A percentile compares a stretch with the other conserved stretches of the same genome.
Evolutionary conservation across 2,888 invertebrate genomes (phyloP).

Genomic region (Gymnocheta viridis): DNA sequence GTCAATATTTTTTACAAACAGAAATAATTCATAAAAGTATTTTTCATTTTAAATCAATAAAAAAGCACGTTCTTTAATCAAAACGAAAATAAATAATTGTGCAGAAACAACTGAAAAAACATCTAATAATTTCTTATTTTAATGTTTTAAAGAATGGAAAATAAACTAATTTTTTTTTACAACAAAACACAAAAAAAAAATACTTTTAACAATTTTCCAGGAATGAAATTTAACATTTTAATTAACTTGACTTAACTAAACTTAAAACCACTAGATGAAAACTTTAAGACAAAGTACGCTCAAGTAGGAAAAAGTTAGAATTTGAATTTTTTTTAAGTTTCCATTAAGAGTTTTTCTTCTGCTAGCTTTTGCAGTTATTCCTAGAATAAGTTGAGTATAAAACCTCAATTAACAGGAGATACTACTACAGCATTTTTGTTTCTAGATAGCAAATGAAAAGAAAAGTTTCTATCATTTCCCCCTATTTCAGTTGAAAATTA

Average conservation of each 20-base stretch:
- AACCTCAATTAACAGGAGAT: slow-evolving; percentile 61
- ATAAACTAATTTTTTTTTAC: neutral
- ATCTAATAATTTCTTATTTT: neutral
- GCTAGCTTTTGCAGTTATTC: slow-evolving; percentile 32
- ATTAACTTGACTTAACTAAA: slow-evolving; percentile 67
- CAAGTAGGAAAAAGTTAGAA: slow-evolving; percentile 20
- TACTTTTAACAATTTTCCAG: slow-evolving; percentile 10
- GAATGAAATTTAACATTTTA: slow-evolving; percentile 62
- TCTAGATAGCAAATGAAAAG: slow-evolving; percentile 25
- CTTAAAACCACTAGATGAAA: slow-evolving; percentile 59
- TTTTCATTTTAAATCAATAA: slow-evolving; percentile 20
- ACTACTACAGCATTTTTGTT: slow-evolving; percentile 25
- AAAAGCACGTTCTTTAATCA: slow-evolving; percentile 7
- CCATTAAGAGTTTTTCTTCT: slow-evolving; percentile 28
- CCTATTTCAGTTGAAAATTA: slow-evolving; percentile 2
- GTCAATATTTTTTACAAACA: slow-evolving; percentile 28
- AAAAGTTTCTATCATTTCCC: slow-evolving; percentile 40
- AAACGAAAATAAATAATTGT: neutral
- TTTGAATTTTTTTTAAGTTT: slow-evolving; percentile 52
- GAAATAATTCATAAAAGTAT: slow-evolving; percentile 7
- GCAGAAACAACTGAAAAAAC: neutral
- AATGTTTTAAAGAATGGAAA: no score
- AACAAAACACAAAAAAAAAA: neutral
- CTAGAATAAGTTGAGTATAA: slow-evolving; percentile 23
- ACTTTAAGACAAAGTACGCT: slow-evolving; percentile 39